Base-by-base conservation (phyloP, 2,888 invertebrate genomes). In the Eupithecia subfuscata region DNA sequence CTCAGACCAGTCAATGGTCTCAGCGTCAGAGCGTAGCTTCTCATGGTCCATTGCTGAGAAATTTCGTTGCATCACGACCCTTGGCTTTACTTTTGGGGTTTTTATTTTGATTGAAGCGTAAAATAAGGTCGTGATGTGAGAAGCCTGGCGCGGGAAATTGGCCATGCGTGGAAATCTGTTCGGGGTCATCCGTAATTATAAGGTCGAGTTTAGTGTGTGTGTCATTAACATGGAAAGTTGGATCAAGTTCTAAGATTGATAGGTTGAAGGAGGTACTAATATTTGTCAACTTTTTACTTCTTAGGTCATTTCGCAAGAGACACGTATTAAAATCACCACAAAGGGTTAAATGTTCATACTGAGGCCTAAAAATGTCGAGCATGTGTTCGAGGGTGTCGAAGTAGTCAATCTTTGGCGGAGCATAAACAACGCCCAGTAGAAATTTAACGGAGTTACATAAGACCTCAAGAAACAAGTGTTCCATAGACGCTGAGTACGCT, bases 311-410 rank as follows among this genome's bases (percentile, higher is more conserved):
- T 4, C 30, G 14, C 7, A 71, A 30, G 4, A 64, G 34, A 25
- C 71, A 71, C 9, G 71, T 71, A n/a, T 71, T 71, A 45, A 71
- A 71, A 16, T 71, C 71, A 9, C 71, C 71, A 16, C 63, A 30
- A 0, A 64, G 12, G 1, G 25, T 16, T 18, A 45, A 12, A 9
- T 45, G 34, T 18, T 63, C 45, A 16, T 71, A 71, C 14, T 64
- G 64, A 18, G 71, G 64, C 7, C 40, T 8, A 64, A 37, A 64
- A 12, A 18, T 8, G 4, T 71, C 64, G 5, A 71, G 30, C 7
- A 71, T 43, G 14, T 45, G 18, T 18, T 71, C 71, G 8, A 71
- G 40, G 11, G 43, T 64, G 5, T 45, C 43, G 22, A 71, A 71
- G 22, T 71, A 64, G 3, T 71, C 64, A 16, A 71, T 8, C 9